These are phyloP conservation scores for Margarornis squamiger DNA, from an alignment of 2,797 vertebrate species.

Conservation along the genomic window DNA sequence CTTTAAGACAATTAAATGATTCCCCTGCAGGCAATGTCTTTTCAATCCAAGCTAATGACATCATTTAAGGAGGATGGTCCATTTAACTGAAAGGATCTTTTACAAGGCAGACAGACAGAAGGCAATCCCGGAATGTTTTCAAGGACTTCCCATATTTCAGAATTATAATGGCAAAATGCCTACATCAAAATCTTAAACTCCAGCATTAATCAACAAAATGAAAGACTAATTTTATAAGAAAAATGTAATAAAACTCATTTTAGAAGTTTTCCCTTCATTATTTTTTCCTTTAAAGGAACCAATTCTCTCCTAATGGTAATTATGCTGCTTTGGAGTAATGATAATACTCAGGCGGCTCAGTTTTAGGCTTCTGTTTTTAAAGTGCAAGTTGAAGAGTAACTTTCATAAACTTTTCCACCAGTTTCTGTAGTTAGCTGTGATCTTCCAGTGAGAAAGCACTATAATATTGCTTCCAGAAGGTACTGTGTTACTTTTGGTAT, in stretches of 20 bases:
- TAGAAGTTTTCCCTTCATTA: conserved; percentile 72
- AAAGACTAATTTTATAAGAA: conserved; percentile 76
- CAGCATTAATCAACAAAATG: conserved; percentile 80
- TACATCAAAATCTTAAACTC: conserved; percentile 80
- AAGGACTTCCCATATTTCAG: conserved; percentile 80
- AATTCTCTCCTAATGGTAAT: conserved; percentile 73
- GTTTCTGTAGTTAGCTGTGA: conserved; percentile 39
- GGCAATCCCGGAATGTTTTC: conserved; percentile 81
- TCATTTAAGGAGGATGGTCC: conserved; percentile 84
- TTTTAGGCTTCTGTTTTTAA: conserved; percentile 70
- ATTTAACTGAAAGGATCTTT: conserved; percentile 85
- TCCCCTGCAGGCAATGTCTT: conserved; percentile 82
- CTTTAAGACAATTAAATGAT: conserved; percentile 85
- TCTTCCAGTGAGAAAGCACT: conserved; percentile 6
- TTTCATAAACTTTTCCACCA: conserved; percentile 34
- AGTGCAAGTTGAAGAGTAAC: conserved; percentile 61
- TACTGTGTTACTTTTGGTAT: not conserved
- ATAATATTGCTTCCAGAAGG: not conserved
- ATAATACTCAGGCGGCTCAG: conserved; percentile 52
- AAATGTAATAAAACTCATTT: conserved; percentile 75
- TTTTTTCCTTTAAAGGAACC: conserved; percentile 72
- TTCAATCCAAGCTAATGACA: conserved; percentile 85
- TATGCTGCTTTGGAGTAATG: conserved; percentile 62
- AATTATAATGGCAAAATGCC: conserved; percentile 80
- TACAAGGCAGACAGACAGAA: conserved; percentile 82